Conservation (phyloP, 2,113 vertebrate genomes). For the Oxyura jamaicensis region DNA sequence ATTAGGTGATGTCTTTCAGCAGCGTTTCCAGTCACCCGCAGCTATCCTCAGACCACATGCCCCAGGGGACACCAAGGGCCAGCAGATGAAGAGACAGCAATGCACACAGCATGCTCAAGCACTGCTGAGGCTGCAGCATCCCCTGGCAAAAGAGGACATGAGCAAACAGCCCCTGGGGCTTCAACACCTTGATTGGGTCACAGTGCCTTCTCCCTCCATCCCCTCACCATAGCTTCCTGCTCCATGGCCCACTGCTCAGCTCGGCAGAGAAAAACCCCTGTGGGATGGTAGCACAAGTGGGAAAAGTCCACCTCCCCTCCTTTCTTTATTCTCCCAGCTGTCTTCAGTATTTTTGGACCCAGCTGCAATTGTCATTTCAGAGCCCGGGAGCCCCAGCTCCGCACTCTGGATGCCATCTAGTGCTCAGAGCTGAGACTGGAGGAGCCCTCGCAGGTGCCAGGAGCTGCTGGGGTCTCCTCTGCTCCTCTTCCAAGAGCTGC, state of each 20-base stretch:
- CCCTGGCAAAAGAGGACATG: neutral
- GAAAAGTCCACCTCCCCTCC: neutral
- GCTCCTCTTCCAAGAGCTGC: neutral
- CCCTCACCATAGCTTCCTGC: neutral
- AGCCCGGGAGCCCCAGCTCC: neutral
- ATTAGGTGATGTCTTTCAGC: neutral
- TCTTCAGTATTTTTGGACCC: neutral
- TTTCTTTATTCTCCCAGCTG: neutral
- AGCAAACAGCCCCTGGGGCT: neutral
- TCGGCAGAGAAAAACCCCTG: neutral
- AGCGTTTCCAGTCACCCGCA: neutral
- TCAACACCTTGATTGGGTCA: neutral
- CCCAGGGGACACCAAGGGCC: neutral
- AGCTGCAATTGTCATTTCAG: neutral
- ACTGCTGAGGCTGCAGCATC: neutral
- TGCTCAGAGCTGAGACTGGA: neutral
- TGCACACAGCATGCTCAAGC: rapidly evolving
- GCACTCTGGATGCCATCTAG: slow-evolving; percentile 30
- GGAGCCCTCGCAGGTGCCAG: neutral
- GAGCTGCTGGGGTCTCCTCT: neutral
- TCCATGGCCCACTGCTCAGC: neutral
- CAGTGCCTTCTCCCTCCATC: neutral
- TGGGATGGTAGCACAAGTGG: neutral
- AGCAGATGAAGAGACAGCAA: neutral
- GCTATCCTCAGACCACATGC: neutral